Base-by-base conservation (phyloP, 2,113 vertebrate species). In the Capreolus pygargus region DNA sequence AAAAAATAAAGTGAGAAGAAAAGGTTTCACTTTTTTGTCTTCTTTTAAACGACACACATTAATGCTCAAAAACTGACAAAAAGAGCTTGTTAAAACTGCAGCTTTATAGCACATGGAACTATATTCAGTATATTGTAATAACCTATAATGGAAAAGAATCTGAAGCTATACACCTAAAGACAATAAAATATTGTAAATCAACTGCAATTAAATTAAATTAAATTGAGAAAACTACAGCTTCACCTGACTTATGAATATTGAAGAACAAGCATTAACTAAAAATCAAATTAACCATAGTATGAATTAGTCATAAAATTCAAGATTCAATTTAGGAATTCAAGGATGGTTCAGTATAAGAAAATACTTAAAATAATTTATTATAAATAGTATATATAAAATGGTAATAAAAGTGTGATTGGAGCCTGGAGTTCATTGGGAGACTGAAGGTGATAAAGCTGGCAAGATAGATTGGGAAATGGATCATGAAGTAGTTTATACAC, bases 181-280 rank as follows among this genome's bases (percentile, higher is more conserved):
- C n/a, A 82, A 54, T 33, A 82, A 52, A 54, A 13, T 54, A 54
- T 36, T 54, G 2, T 54, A n/a, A 82, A 82, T n/a, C 17, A 82
- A 82, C 33, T n/a, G 13, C 36, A 54, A 82, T n/a, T 54, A n/a
- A 52, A 54, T 52, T 81, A 81, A 52, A 52, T 82, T 15, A 54
- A 82, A 33, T 39, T 74, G 17, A 54, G 36, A 83, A 74, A 93
- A 76, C 28, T 58, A 47, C 6, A 85, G 14, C 9, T 85, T 55
- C 27, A 39, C 64, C 23, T 64, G 33, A 58, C 55, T 57, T 50
- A 45, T 39, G 43, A 70, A 43, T 81, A 70, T 43, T 88, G 39
- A 96, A 91, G 15, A 6, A 94, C 81, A 90, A 47, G 2, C n/a
- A 6, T 55, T 74, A 83, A 94, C 60, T 91, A 61, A 96, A 94